Evolutionary conservation across 2,113 vertebrate genomes (phyloP), one percentile per base, ranked within the genome.

Genomic region (Stomatorhinus ivindoensis): DNA sequence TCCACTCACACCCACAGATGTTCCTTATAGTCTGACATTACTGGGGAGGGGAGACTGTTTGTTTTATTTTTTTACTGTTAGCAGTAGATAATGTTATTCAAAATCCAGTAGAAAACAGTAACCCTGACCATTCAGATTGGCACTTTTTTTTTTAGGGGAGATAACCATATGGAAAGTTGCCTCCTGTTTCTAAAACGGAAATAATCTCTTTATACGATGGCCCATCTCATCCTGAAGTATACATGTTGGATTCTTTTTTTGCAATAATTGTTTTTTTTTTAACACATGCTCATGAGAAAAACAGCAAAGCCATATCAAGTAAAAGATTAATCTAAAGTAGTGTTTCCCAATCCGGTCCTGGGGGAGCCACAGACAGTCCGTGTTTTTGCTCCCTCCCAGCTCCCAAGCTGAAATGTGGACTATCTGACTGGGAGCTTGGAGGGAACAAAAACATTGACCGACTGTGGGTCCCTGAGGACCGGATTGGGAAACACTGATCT

Each of bases 261-360:
- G 82, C 42, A 85, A 46, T 27, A 47, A 69, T 80, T 76, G 3
- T 39, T 35, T 42, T 35, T 39, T 31, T 50, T 73, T 39, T 15
- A 80, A 80, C 73, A 80, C 73, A 80, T 80, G 73, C 73, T 80
- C 73, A 80, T 80, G 73, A 80, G 31, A 42, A 80, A 80, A 80
- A 80, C 42, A 80, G 73, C 35, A 80, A 80, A 80, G 61, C 61
- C 61, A 69, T 69, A 69, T 10, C 61, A 69, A 69, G 61, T 69
- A 69, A 69, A 69, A 69, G 61, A 31, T 46, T 69, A 9, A 69
- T 69, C 61, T 69, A 69, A 31, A 69, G 61, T 1, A 69, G 27
- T 65, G 9, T 69, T 69, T 69, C 61, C 58, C 61, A 69, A 13
- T 31, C 61, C 10, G 27, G 61, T 31, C 27, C 61, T 69, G 3